Evolutionary conservation across 2,888 invertebrate species (phyloP).

Genomic region (Muschampia plurimacula): DNA sequence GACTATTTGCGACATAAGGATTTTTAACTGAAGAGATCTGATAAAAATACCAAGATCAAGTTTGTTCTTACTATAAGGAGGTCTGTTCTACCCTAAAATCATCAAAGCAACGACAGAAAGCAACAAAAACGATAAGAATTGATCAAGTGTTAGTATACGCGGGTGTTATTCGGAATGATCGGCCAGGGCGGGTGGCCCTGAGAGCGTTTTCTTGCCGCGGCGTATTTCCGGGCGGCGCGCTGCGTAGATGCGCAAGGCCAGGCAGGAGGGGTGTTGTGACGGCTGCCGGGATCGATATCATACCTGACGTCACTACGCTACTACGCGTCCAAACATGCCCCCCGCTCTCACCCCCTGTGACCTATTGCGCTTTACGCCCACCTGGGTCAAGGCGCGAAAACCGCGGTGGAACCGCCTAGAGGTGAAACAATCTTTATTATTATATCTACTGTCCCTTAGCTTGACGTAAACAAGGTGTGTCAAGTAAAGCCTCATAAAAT

Average conservation of each 20-base stretch:
- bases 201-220: slow-evolving; percentile 70
- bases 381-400: slow-evolving; percentile 83
- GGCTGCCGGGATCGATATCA: slow-evolving; percentile 77
- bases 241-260: slow-evolving; percentile 69
- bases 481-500: no score
- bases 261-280: slow-evolving; percentile 23
- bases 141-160: background rate
- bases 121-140: background rate
- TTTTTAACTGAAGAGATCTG: no score
- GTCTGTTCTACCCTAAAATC: no score
- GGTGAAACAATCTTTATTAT: slow-evolving; percentile 12
- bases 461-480: no score
- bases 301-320: slow-evolving; percentile 84
- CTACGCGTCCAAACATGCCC: slow-evolving; percentile 82
- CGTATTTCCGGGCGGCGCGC: slow-evolving; percentile 74
- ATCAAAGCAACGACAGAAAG: background rate
- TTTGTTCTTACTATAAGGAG: no score
- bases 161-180: slow-evolving; percentile 13
- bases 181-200: slow-evolving; percentile 45
- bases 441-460: background rate
- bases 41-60: no score
- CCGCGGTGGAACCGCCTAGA: slow-evolving; percentile 62
- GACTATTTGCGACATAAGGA: no score
- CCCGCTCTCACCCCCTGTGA: slow-evolving; percentile 68
- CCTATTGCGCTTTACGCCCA: slow-evolving; percentile 80